Evolutionary conservation across 2,113 vertebrate species (phyloP).

Genomic region (Eupsittula cactorum): DNA sequence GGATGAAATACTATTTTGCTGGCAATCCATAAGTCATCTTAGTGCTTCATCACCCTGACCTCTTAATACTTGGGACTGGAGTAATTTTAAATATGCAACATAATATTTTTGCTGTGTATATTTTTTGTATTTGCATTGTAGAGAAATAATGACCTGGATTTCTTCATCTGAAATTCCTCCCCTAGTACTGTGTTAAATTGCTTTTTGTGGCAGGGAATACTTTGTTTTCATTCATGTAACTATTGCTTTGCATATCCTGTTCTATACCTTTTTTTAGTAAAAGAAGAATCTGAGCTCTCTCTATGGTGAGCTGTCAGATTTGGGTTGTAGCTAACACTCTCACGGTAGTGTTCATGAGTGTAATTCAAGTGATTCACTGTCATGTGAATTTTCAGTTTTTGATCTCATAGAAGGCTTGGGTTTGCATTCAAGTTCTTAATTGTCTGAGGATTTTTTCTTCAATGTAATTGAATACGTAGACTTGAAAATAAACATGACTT

Average conservation of each 20-base stretch:
- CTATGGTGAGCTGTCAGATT: neutral
- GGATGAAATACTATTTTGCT: neutral
- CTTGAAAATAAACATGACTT: neutral
- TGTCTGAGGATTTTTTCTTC: neutral
- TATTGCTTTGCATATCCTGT: neutral
- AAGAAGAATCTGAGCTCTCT: neutral
- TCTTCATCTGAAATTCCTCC: neutral
- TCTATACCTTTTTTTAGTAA: neutral
- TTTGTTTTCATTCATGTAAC: neutral
- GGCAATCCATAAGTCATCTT: neutral
- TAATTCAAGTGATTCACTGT: neutral
- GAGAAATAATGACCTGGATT: neutral
- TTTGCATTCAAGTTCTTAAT: neutral
- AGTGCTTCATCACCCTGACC: neutral
- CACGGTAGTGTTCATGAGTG: neutral
- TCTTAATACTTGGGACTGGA: neutral
- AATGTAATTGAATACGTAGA: neutral
- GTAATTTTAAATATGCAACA: neutral
- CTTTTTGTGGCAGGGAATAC: neutral
- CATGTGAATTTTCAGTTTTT: neutral
- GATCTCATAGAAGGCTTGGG: neutral
- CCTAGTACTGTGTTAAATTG: neutral
- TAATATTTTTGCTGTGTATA: neutral
- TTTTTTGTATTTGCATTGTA: neutral
- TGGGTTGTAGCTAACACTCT: neutral